Conservation (phyloP, 2,888 invertebrate genomes). For the Aphodius sticticus region DNA sequence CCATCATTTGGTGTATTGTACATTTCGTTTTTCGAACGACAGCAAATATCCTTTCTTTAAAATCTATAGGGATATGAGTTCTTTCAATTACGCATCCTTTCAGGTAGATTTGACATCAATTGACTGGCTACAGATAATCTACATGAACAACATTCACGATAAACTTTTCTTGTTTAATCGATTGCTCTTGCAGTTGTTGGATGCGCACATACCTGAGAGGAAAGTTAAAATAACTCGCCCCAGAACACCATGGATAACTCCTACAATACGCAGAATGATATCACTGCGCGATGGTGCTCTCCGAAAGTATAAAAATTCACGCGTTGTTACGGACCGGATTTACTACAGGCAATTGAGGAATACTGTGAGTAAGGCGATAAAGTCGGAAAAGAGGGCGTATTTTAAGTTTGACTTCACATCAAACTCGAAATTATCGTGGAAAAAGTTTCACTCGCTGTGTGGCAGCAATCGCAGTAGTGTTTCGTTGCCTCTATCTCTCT, state of each 20-base stretch:
- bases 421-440: background rate
- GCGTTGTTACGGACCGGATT: background rate
- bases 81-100: background rate
- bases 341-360: background rate
- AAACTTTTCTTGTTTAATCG: background rate
- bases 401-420: background rate
- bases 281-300: background rate
- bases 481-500: slow-evolving; percentile 9
- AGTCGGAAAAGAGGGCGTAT: background rate
- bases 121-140: background rate
- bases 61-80: background rate
- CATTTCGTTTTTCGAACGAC: background rate
- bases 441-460: background rate
- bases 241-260: background rate
- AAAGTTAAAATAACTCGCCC: background rate
- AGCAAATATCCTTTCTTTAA: background rate
- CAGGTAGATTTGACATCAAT: background rate
- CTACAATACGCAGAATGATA: background rate
- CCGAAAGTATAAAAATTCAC: background rate
- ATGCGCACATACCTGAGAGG: background rate
- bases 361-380: background rate
- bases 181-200: background rate
- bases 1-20: background rate
- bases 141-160: background rate
- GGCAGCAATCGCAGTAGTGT: background rate